Evolutionary conservation across 2,888 invertebrate species (phyloP), one percentile per base, ranked within the genome.

Genomic region (Mythimna loreyi): DNA sequence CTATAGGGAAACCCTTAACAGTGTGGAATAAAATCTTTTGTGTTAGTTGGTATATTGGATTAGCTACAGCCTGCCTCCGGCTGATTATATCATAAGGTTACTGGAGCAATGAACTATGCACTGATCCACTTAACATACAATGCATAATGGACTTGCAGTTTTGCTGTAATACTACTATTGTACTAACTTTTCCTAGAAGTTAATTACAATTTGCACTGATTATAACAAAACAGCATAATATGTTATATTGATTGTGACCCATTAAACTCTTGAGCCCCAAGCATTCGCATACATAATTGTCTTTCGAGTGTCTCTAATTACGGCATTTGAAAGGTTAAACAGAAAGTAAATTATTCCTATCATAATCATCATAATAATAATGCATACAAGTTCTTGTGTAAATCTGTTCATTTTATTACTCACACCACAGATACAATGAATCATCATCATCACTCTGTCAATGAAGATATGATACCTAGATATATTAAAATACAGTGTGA

Each of bases 71-170:
- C 40, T 67, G 57, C 58, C 67, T 71, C 49, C 63, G 47, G 64
- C 65, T 79, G 79, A 77, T 76, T 71, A 79, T 81, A 79, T 82
- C 71, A 78, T 74, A 73, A 80, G 84, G 83, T 84, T 64, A 80
- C 77, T 79, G 64, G 86, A 72, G 81, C 85, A 86, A 78, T 84
- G 85, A 86, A 83, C 85, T 84, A 57, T 53, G 52, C 57, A 61
- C 67, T 83, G 65, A 83, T 78, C 71, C 66, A 78, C 60, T 83
- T 78, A 78, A 60, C 52, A 53, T n/a, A 45, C 16, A 56, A 77
- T 62, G 25, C 57, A 55, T 62, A 50, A 52, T 30, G 19, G 25
- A 33, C 28, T 56, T 53, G 59, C 55, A 65, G 13, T 58, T 65
- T 58, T 23, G 25, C 21, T 49, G 8, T 36, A 21, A 33, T 43